phyloP scores from a whole-genome alignment of 2,888 invertebrate genomes.

The Philhelius pedissequus region DNA sequence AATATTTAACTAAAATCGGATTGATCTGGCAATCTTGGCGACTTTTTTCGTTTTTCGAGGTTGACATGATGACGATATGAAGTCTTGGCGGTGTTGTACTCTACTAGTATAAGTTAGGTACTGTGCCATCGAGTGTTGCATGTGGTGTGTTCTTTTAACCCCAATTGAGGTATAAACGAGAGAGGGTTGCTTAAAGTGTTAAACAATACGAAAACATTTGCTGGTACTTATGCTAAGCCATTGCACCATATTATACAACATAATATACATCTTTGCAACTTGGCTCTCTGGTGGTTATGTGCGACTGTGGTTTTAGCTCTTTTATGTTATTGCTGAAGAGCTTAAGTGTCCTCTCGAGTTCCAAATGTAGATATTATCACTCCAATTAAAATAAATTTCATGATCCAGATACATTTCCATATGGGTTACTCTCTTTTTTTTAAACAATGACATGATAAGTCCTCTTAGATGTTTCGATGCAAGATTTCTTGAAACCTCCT shows the following conservation, averaged over 20 bases:
- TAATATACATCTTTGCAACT: constrained; percentile 11
- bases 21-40: too few species aligned
- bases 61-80: constrained; percentile 54
- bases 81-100: constrained; percentile 35
- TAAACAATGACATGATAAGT: constrained; percentile 5
- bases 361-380: constrained; percentile 71
- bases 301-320: neutral
- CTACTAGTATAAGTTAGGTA: too few species aligned
- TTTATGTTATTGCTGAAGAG: constrained; percentile 52
- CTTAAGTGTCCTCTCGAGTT: constrained; percentile 68
- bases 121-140: too few species aligned
- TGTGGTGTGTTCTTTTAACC: constrained; percentile 63
- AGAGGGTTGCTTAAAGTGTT: constrained; percentile 70
- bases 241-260: constrained; percentile 69
- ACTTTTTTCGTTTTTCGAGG: too few species aligned
- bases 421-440: neutral
- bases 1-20: too few species aligned
- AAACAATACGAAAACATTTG: constrained; percentile 72
- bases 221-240: constrained; percentile 70
- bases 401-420: constrained; percentile 2
- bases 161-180: constrained; percentile 43
- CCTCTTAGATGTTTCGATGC: neutral
- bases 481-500: neutral
- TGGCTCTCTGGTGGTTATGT: neutral
- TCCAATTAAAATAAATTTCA: constrained; percentile 70